A percentile compares a stretch with the other conserved stretches of the same genome.
Evolutionary conservation across 2,888 invertebrate genomes (phyloP).

Genomic region (Drosophila ochracea): DNA sequence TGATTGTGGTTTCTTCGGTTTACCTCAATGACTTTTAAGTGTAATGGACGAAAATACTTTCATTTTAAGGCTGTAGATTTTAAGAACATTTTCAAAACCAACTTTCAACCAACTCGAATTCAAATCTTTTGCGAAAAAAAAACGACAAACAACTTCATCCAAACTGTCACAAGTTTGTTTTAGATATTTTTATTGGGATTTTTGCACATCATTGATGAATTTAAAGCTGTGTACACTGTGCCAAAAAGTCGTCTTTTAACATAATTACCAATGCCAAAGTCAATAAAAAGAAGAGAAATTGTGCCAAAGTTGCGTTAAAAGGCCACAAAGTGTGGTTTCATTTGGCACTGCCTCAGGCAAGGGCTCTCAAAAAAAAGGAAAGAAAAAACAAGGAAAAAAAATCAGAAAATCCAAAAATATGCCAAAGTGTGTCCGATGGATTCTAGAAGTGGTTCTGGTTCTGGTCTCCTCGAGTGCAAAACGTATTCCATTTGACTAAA

Average conservation of each 20-base stretch:
- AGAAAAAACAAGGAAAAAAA: too few relatives aligned
- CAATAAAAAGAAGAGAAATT: conserved; percentile 44
- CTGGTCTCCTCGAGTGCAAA: conserved; percentile 14
- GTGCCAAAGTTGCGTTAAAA: conserved; percentile 33
- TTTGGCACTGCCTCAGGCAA: conserved; percentile 30
- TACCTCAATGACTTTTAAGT: conserved; percentile 5
- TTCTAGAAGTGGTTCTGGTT: conserved; percentile 5
- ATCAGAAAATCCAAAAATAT: too few relatives aligned
- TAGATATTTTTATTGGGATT: not conserved
- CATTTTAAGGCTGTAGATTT: not conserved
- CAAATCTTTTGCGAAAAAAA: too few relatives aligned
- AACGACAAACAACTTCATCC: not conserved
- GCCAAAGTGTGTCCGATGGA: conserved; percentile 25
- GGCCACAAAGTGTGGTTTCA: conserved; percentile 29
- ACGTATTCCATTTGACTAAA: conserved; percentile 57
- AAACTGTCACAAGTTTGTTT: not conserved
- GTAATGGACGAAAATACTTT: conserved; percentile 14
- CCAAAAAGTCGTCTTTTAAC: conserved; percentile 21
- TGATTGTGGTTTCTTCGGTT: conserved; percentile 32
- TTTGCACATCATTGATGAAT: not conserved
- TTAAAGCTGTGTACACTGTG: not conserved
- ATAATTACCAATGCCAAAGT: conserved; percentile 60
- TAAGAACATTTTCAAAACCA: not conserved
- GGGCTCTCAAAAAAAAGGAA: too few relatives aligned
- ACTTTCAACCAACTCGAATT: not conserved